phyloP scores from a whole-genome alignment of 2,113 vertebrate genomes.

The Pterophyllum scalare region DNA sequence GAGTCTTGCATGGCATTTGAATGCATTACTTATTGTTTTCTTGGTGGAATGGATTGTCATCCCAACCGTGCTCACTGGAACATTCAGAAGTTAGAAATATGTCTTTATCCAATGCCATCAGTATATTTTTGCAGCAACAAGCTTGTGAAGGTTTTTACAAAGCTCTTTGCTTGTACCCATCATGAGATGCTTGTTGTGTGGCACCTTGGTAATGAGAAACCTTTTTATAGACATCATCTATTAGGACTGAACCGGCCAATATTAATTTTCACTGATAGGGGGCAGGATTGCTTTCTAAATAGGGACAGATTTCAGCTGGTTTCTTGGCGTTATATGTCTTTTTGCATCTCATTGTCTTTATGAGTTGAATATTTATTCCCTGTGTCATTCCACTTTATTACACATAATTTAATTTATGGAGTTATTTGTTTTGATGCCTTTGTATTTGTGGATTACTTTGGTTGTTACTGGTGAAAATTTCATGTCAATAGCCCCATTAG shows the following conservation, averaged over 20 bases:
- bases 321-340: not conserved
- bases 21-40: too few species aligned
- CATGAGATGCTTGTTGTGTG: not conserved
- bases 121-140: not conserved
- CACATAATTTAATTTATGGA: not conserved
- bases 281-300: not conserved
- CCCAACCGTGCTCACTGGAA: not conserved
- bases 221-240: not conserved
- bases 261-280: not conserved
- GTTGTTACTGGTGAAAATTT: not conserved
- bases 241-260: not conserved
- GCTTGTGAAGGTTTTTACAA: too few species aligned
- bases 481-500: not conserved
- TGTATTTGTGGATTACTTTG: not conserved
- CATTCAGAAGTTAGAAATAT: not conserved
- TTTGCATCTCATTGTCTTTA: not conserved
- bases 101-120: not conserved
- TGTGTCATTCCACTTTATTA: not conserved
- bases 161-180: not conserved
- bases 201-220: not conserved
- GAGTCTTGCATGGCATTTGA: too few species aligned
- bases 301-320: not conserved
- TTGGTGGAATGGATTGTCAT: not conserved
- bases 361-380: not conserved
- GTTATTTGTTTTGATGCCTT: not conserved